Conservation (phyloP, 2,888 invertebrate species). For the Trichogramma evanescens region DNA sequence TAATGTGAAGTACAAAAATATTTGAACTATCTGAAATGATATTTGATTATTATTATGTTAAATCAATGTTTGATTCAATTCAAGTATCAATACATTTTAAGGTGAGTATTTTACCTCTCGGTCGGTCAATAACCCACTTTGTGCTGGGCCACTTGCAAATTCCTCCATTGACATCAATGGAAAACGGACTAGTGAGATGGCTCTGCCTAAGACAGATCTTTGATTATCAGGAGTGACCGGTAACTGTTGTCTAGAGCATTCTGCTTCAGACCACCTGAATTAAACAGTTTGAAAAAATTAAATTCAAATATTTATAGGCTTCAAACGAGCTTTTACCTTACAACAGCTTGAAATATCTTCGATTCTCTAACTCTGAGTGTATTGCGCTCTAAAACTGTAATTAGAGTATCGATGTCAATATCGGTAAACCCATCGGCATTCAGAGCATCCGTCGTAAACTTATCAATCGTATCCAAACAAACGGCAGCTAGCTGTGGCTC, state of each 20-base stretch:
- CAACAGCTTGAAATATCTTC: constrained; percentile 67
- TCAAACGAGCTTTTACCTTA: constrained; percentile 46
- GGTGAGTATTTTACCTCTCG: constrained; percentile 50
- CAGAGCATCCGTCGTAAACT: constrained; percentile 72
- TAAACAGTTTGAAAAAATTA: constrained; percentile 3
- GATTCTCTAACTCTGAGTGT: constrained; percentile 72
- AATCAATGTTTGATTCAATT: not conserved
- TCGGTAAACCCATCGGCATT: constrained; percentile 76
- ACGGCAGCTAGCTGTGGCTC: constrained; percentile 74
- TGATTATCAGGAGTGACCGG: constrained; percentile 63
- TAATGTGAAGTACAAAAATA: constrained; percentile 65
- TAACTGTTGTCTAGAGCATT: constrained; percentile 62
- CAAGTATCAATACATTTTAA: not conserved
- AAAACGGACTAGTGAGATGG: constrained; percentile 68
- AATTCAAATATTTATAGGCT: not conserved
- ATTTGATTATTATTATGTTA: not conserved
- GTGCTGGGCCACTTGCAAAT: constrained; percentile 71
- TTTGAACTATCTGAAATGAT: constrained; percentile 54
- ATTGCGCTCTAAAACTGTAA: constrained; percentile 69
- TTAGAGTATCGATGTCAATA: constrained; percentile 72
- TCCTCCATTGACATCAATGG: constrained; percentile 82
- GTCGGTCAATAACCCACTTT: constrained; percentile 68
- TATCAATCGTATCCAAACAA: constrained; percentile 77
- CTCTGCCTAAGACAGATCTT: constrained; percentile 61
- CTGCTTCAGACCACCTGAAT: constrained; percentile 64